Percentiles rank a stretch among this genome's conserved stretches.
These are phyloP conservation scores for Cathartes aura DNA, from an alignment of 2,113 vertebrate species.

Conservation along the genomic window DNA sequence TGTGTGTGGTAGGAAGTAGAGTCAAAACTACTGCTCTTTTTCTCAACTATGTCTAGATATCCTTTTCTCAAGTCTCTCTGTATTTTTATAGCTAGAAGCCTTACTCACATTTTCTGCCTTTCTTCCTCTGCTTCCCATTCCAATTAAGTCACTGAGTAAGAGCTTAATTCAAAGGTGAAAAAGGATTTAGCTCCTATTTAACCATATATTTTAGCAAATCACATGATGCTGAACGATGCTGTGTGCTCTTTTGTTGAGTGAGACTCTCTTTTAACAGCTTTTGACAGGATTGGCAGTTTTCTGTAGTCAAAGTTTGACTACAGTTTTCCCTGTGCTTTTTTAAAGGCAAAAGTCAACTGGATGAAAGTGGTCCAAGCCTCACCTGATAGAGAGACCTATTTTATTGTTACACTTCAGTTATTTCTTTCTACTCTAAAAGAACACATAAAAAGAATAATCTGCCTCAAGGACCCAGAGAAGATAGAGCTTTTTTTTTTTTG, in stretches of 20 bases:
- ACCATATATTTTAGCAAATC: slow-evolving; percentile 53
- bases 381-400: slow-evolving; percentile 60
- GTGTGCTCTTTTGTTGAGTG: slow-evolving; percentile 49
- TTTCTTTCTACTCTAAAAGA: slow-evolving; percentile 68
- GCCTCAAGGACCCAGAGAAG: slow-evolving; percentile 37
- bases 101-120: neutral
- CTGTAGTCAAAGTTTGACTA: slow-evolving; percentile 35
- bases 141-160: neutral
- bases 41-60: neutral
- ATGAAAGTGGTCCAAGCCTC: slow-evolving; percentile 46
- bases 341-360: neutral
- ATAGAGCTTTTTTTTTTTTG: neutral
- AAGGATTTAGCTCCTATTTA: neutral
- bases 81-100: neutral
- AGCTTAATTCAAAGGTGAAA: neutral
- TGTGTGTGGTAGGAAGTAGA: neutral
- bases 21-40: slow-evolving; percentile 20
- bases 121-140: neutral
- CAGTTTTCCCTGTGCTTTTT: neutral
- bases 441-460: slow-evolving; percentile 57
- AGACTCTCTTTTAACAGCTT: slow-evolving; percentile 49
- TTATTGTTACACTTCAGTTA: slow-evolving; percentile 64
- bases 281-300: slow-evolving; percentile 51
- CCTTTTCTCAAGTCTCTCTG: neutral
- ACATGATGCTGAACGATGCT: slow-evolving; percentile 44